Base-by-base conservation (phyloP, 2,113 vertebrate genomes). In the Phalacrocorax carbo region DNA sequence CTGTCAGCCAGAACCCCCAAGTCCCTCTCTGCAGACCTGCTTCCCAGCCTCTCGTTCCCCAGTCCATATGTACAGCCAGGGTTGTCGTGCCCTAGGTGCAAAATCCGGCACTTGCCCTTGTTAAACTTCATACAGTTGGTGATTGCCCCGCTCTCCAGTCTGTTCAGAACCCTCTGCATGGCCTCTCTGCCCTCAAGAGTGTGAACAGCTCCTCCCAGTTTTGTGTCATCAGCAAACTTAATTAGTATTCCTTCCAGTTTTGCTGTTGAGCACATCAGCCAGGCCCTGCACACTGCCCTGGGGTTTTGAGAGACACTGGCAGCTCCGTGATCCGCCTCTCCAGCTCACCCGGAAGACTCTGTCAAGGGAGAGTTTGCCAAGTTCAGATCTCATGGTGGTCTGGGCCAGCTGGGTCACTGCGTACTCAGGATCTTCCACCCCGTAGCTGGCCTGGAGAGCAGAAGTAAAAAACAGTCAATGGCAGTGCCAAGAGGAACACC, bases 351-450 rank as follows among this genome's bases (percentile, higher is more conserved):
- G 97, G 94, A 99, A 99, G 16, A 99, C 99, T 98, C 99, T 99
- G 97, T 99, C 99, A 12, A 99, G 98, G 22, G 99, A 98, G 30
- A 99, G 98, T 95, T 99, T 99, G 80, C 99, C 99, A 42, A 99
- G 97, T 97, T 99, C 99, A 23, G 99, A 99, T 79, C 99, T 98
- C 99, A 99, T 99, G 76, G 99, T 99, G 54, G 99, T 99, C 97
- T 99, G 99, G 42, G 99, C 99, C 82, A 99, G 95, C 96, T 99
- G 99, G 8, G 99, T 99, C 84, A 99, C 99, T 0, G 99, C 99
- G 0, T 99, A 99, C 65, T 99, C 99, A 4, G 99, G 99, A 92
- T 99, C 99, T 94, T 99, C 99, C 34, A 99, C 99, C 12, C 99
- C 99, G 1, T 99, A 99, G 91, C 99, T 99, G 73, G 99, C 99